Conservation (phyloP, 2,797 vertebrate genomes). For the Peromyscus aztecus region DNA sequence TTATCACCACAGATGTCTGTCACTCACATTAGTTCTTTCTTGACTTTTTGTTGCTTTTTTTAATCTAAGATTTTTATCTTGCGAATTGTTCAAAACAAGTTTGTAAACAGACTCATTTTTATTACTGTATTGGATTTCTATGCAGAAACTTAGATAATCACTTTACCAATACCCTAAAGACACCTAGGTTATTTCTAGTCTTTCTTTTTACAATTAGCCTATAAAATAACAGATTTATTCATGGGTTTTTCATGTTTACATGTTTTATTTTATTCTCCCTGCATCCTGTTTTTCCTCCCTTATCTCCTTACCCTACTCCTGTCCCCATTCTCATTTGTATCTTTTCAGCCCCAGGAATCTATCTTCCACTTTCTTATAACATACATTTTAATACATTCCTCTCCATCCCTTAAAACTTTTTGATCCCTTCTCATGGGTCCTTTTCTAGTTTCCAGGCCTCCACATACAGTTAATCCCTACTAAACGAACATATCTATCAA, state of each 20-base stretch:
- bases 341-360: background rate
- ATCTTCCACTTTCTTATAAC: background rate
- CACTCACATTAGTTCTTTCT: background rate
- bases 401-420: background rate
- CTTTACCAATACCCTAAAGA: background rate
- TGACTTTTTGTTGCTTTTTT: background rate
- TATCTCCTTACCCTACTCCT: too few species aligned
- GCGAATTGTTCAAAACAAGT: background rate
- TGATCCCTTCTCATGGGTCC: background rate
- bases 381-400: background rate
- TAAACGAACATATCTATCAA: background rate
- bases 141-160: background rate
- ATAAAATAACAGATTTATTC: background rate
- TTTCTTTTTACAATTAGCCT: background rate
- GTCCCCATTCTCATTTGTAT: rapidly evolving
- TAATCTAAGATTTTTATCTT: background rate
- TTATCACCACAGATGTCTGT: background rate
- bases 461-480: background rate
- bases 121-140: background rate
- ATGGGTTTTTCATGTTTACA: background rate
- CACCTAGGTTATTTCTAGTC: background rate
- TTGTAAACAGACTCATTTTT: background rate
- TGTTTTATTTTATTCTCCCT: too few species aligned
- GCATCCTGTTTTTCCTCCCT: background rate
- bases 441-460: background rate